Base-by-base conservation (phyloP, 2,113 vertebrate genomes). In the Heteronetta atricapilla region DNA sequence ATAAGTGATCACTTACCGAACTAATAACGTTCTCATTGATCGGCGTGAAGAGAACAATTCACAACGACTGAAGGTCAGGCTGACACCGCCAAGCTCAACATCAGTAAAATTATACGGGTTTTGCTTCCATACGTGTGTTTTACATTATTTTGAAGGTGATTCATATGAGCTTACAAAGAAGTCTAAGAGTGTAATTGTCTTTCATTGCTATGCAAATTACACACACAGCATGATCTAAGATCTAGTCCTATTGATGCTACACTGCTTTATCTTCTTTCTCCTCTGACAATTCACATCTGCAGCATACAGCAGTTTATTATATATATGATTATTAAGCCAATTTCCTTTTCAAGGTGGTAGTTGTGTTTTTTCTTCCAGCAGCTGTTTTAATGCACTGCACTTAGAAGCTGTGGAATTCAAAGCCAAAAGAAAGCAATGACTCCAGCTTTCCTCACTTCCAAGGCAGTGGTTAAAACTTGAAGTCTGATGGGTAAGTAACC, bases 181-280 rank as follows among this genome's bases (percentile, higher is more conserved):
- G 97, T 93, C 91, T 81, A 73, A 77, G 66, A 94, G 87, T 60
- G 67, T 75, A 88, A 96, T 66, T 95, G 89, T 96, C 89, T 92
- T 88, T 66, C 94, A 97, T 97, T 98, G 91, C 94, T 96, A 98
- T 97, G 98, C 96, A 98, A 98, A 98, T 97, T 81, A 13, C 42
- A 93, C 83, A 90, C 78, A 93, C 85, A 97, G 96, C 82, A 92
- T 95, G 79, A 93, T 78, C 93, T 96, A 96, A 96, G 91, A 97
- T 94, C 95, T 94, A 94, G 94, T 93, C 89, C 93, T 97, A 97
- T 88, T 96, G 96, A 97, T 95, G 97, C 96, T 94, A 94, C 78
- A 93, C 63, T n/a, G 96, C 97, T 97, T 97, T 97, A 97, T 97
- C 97, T 97, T 90, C 79, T 78, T 73, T 89, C 44, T 91, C 95